A percentile compares a stretch with the other conserved stretches of the same genome.
phyloP scores from a whole-genome alignment of 53 echinoderm and acorn worm genomes.

The Paracentrotus lividus region DNA sequence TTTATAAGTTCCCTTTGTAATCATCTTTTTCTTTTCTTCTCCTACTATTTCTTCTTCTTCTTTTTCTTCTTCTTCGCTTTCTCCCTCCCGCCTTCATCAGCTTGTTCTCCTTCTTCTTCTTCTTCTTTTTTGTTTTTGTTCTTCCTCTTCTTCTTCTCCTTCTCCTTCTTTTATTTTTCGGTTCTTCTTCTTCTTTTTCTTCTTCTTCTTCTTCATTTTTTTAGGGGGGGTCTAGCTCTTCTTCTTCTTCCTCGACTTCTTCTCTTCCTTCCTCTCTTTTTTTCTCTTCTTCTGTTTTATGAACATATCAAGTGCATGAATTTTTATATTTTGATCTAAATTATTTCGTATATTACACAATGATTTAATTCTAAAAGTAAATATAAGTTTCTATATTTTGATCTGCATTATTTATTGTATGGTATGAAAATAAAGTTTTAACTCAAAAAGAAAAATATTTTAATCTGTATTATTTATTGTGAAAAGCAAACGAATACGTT shows the following conservation, averaged over 20 bases:
- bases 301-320: background rate
- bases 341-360: no score
- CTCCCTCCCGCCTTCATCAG: no score
- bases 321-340: no score
- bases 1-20: background rate
- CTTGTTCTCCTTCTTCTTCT: background rate
- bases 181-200: background rate
- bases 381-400: no score
- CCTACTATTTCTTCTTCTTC: background rate
- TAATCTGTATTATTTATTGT: no score
- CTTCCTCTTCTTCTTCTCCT: background rate
- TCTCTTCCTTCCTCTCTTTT: background rate
- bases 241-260: background rate
- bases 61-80: background rate
- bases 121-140: background rate
- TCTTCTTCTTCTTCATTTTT: no score
- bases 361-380: no score
- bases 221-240: no score
- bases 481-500: no score
- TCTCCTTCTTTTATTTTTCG: background rate
- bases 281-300: background rate
- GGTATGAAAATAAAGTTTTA: no score
- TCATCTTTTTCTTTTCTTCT: constrained; percentile 9
- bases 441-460: no score
- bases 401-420: no score